These are phyloP conservation scores for Amaurobius ferox DNA, from an alignment of 2,888 invertebrate genomes.

Conservation along the genomic window DNA sequence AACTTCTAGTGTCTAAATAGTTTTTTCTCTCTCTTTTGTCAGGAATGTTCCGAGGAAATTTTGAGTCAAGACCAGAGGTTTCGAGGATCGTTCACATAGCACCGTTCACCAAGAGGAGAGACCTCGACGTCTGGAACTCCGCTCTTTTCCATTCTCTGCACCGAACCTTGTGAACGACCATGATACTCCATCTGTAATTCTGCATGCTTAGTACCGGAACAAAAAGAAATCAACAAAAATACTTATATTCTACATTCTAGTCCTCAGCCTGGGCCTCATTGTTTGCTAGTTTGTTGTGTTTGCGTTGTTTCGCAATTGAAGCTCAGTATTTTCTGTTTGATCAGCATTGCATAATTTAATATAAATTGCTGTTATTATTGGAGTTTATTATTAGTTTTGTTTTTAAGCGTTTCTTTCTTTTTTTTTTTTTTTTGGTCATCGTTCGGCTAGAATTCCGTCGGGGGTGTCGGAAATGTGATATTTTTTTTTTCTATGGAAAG, in stretches of 20 bases:
- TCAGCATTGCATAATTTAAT: not conserved
- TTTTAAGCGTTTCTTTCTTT: not conserved
- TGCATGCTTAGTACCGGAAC: slow-evolving; percentile 63
- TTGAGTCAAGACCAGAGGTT: not conserved
- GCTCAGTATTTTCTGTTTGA: slow-evolving; percentile 4
- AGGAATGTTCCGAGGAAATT: slow-evolving; percentile 24
- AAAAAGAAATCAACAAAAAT: slow-evolving; percentile 11
- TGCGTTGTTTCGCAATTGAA: not conserved
- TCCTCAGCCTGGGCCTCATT: slow-evolving; percentile 51
- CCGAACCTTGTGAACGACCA: slow-evolving; percentile 34
- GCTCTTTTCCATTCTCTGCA: slow-evolving; percentile 59
- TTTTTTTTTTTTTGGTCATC: not conserved
- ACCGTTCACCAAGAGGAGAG: slow-evolving; percentile 36
- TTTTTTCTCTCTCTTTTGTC: slow-evolving; percentile 8
- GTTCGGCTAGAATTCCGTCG: not conserved
- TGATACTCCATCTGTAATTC: slow-evolving; percentile 62
- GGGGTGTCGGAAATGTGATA: not conserved
- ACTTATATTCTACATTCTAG: slow-evolving; percentile 58
- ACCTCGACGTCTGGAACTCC: not conserved
- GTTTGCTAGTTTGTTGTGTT: slow-evolving; percentile 31
- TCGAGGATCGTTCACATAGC: slow-evolving; percentile 33
- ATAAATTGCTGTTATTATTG: slow-evolving; percentile 11
- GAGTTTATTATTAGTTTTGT: not conserved
- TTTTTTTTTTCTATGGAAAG: no score
- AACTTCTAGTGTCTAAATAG: no score